Conservation (phyloP, 2,888 invertebrate species). For the Eristalinus aeneus region DNA sequence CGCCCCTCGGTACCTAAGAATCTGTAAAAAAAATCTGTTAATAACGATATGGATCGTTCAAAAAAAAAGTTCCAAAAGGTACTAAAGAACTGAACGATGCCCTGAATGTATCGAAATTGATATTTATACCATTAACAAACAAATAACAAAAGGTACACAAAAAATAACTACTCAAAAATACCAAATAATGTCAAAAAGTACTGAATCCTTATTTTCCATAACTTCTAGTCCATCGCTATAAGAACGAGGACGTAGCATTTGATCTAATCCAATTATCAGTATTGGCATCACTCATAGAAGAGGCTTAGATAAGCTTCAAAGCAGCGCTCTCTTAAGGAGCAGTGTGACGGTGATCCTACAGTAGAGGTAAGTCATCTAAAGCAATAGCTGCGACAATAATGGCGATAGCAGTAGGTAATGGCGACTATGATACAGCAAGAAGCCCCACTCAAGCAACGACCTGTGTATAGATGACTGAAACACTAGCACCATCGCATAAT, state of each 20-base stretch:
- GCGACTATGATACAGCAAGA: not conserved
- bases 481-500: not conserved
- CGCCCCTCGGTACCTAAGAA: too few relatives aligned
- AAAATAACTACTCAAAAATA: too few relatives aligned
- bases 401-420: not conserved
- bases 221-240: too few relatives aligned
- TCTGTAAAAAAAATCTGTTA: too few relatives aligned
- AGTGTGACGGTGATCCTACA: not conserved
- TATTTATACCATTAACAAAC: too few relatives aligned
- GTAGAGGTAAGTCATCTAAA: conserved; percentile 3
- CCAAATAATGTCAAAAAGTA: too few relatives aligned
- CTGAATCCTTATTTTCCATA: too few relatives aligned
- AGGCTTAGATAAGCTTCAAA: not conserved
- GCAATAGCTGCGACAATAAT: not conserved
- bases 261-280: not conserved
- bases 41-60: too few relatives aligned
- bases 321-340: conserved; percentile 11
- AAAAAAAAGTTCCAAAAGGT: too few relatives aligned
- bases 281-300: conserved; percentile 28
- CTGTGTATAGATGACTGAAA: not conserved
- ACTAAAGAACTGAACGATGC: too few relatives aligned
- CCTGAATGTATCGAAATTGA: too few relatives aligned
- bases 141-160: too few relatives aligned
- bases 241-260: not conserved
- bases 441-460: conserved; percentile 20